Conservation (phyloP, 2,888 invertebrate species). For the Morinoia aosen region DNA sequence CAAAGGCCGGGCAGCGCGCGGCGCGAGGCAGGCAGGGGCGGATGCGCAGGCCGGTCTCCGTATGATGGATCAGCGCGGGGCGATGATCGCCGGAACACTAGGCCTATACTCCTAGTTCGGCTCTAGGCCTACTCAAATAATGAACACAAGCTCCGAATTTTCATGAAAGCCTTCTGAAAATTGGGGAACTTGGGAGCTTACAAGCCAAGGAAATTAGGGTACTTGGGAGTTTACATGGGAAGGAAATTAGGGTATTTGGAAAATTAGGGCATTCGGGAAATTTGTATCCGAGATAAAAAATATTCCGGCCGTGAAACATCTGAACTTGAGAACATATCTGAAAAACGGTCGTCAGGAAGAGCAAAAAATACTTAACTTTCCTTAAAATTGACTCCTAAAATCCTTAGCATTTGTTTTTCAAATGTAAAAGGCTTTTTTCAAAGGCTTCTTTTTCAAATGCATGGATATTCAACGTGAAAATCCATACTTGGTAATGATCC, state of each 20-base stretch:
- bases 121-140: slow-evolving; percentile 48
- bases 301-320: too few relatives aligned
- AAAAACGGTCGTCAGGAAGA: too few relatives aligned
- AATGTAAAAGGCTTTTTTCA: too few relatives aligned
- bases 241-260: neutral
- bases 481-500: too few relatives aligned
- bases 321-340: too few relatives aligned
- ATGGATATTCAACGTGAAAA: too few relatives aligned
- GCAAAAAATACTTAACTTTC: too few relatives aligned
- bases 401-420: too few relatives aligned
- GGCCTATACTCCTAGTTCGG: slow-evolving; percentile 41
- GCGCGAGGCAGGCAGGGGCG: neutral
- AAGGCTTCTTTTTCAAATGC: too few relatives aligned
- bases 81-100: slow-evolving; percentile 51
- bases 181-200: neutral
- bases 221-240: neutral
- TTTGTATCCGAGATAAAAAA: too few relatives aligned
- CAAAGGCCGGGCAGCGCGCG: neutral
- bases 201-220: neutral
- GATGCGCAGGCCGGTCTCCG: slow-evolving; percentile 22
- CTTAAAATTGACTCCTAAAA: too few relatives aligned
- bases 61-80: slow-evolving; percentile 41
- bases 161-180: neutral
- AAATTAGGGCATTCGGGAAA: neutral
- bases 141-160: slow-evolving; percentile 27